phyloP scores from a whole-genome alignment of 2,797 vertebrate genomes.

The Scarus forsteni region DNA sequence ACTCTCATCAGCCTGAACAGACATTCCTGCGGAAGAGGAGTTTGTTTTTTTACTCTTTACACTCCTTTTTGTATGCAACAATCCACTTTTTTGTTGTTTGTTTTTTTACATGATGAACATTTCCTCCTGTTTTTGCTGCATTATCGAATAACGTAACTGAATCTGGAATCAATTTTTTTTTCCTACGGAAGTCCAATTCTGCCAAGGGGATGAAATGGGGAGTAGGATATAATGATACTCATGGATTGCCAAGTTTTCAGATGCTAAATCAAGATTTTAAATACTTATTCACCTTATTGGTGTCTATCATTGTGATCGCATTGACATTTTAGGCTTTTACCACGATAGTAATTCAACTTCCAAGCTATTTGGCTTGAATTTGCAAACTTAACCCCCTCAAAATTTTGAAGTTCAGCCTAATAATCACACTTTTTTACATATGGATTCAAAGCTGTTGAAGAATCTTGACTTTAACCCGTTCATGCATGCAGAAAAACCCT shows the following conservation, averaged over 20 bases:
- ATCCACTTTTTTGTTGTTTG: background rate
- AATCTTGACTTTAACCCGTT: too few relatives aligned
- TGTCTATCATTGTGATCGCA: background rate
- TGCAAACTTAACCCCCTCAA: too few relatives aligned
- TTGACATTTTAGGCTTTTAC: background rate
- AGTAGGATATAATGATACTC: background rate
- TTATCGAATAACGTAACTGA: background rate
- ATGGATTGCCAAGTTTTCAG: background rate
- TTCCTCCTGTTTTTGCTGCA: constrained; percentile 13
- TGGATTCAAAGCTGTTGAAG: too few relatives aligned
- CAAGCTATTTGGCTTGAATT: too few relatives aligned
- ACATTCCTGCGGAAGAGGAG: constrained; percentile 28
- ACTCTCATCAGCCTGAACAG: constrained; percentile 11
- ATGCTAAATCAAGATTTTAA: background rate
- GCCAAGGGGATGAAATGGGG: constrained; percentile 4
- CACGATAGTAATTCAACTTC: background rate
- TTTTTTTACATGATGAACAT: constrained; percentile 8
- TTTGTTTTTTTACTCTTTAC: constrained; percentile 2
- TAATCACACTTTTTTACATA: too few relatives aligned
- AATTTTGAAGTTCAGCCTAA: too few relatives aligned
- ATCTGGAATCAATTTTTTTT: background rate
- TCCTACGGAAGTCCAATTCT: background rate
- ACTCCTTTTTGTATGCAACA: constrained; percentile 6
- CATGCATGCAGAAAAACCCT: too few relatives aligned
- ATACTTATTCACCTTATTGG: too few relatives aligned